Base-by-base conservation (phyloP, 2,113 vertebrate genomes). In the Cercocebus atys region DNA sequence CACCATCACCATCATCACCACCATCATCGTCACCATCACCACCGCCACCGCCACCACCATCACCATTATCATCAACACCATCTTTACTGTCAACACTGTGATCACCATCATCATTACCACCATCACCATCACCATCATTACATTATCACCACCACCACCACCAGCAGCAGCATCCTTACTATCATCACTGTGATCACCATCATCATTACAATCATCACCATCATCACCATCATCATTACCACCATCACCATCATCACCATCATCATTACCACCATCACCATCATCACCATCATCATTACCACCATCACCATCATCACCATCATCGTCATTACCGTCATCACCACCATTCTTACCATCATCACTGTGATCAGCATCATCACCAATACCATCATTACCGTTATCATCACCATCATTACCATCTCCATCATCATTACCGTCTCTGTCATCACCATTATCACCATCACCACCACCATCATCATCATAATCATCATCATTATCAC, bases 331-430 rank as follows among this genome's bases (percentile, higher is more conserved):
- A 35, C 2, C 32, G 14, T 2, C n/a, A n/a, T 5, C 22, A 25
- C 4, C 30, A 38, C n/a, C 45, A 45, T 20, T 38, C 4, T 14
- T 20, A 35, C 1, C 25, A 32, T 1, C 30, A 43, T 14, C 45
- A 13, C 2, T 52, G 50, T 52, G 50, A 52, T 32, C 8, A 35
- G 0, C 23, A 32, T 1, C 30, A 43, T 11, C 52, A 17, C 2
- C n/a, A 81, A 0, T 5, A 64, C 0, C 32, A 61, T 0, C 18
- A 18, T 5, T 64, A 72, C 1, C 12, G 2, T 5, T 50, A 72
- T 2, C 27, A 40, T 1, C 18, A 61, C 0, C 40, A 50, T 1
- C 14, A 8, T 0, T 50, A 47, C 0, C 23, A 18, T 0, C 5
- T 32, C 0, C 32, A 55, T 0, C 27, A 76, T 3, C 38, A 64